These are phyloP conservation scores for Hypothenemus hampei DNA, from an alignment of 1,140 invertebrate species.

Conservation along the genomic window DNA sequence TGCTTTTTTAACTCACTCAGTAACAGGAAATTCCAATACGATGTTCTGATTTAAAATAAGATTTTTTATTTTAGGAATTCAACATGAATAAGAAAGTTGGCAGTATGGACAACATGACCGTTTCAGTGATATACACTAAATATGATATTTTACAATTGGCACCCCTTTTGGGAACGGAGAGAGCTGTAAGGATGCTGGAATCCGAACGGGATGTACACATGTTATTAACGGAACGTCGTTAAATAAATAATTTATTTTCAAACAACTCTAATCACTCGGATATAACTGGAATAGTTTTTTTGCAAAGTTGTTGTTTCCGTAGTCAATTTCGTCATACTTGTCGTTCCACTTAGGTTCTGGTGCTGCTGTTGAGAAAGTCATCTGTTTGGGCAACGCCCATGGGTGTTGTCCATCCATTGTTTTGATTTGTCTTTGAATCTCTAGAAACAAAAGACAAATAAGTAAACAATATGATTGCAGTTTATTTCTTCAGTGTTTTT, in stretches of 20 bases:
- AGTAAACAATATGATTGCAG: background rate
- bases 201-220: slow-evolving; percentile 76
- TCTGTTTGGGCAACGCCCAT: too few relatives aligned
- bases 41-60: background rate
- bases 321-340: too few relatives aligned
- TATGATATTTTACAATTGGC: slow-evolving; percentile 74
- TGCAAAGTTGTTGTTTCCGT: too few relatives aligned
- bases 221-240: slow-evolving; percentile 58
- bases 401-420: slow-evolving; percentile 11
- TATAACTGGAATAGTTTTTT: too few relatives aligned
- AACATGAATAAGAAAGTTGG: slow-evolving; percentile 67
- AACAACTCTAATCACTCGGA: too few relatives aligned
- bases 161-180: slow-evolving; percentile 72
- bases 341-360: too few relatives aligned
- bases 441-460: slow-evolving; percentile 7
- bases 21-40: background rate
- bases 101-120: slow-evolving; percentile 66
- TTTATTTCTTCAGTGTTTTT: background rate
- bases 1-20: slow-evolving; percentile 8
- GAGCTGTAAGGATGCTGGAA: slow-evolving; percentile 64
- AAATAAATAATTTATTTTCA: too few relatives aligned
- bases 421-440: slow-evolving; percentile 18
- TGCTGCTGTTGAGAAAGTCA: too few relatives aligned
- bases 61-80: slow-evolving; percentile 55
- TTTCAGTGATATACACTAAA: slow-evolving; percentile 74